Percentiles rank a stretch among this genome's conserved stretches.
phyloP scores from a whole-genome alignment of 1,140 invertebrate species.

The Drosophila seguyi region DNA sequence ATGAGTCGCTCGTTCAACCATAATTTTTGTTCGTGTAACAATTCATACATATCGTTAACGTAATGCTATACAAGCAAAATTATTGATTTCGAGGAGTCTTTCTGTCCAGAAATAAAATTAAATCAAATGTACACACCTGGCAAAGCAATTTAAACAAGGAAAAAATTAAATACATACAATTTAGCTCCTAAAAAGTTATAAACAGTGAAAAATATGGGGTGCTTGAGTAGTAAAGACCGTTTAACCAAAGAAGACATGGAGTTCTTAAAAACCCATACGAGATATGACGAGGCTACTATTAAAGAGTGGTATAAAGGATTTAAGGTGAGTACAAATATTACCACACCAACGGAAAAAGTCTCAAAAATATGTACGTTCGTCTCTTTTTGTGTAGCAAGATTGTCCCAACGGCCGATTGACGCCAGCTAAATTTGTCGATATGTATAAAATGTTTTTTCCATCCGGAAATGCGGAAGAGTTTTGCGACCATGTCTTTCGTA shows the following conservation, averaged over 20 bases:
- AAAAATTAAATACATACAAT: slow-evolving; percentile 57
- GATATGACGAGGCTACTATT: slow-evolving; percentile 98
- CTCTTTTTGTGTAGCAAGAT: slow-evolving; percentile 93
- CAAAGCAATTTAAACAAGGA: slow-evolving; percentile 49
- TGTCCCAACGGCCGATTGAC: slow-evolving; percentile 99
- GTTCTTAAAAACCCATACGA: slow-evolving; percentile 96
- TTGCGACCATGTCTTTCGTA: slow-evolving; percentile 99
- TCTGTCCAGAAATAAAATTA: slow-evolving; percentile 48
- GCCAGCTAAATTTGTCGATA: slow-evolving; percentile 99
- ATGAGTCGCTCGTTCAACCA: slow-evolving; percentile 44
- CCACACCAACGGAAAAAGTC: slow-evolving; percentile 19
- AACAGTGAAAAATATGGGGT: slow-evolving; percentile 90
- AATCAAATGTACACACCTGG: slow-evolving; percentile 59
- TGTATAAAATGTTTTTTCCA: slow-evolving; percentile 99
- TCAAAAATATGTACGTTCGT: slow-evolving; percentile 36
- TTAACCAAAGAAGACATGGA: slow-evolving; percentile 98
- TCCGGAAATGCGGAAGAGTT: slow-evolving; percentile 99
- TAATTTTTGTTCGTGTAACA: slow-evolving; percentile 51
- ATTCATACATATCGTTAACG: slow-evolving; percentile 74
- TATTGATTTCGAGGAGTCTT: slow-evolving; percentile 63
- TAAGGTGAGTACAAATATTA: slow-evolving; percentile 89
- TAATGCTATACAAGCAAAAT: slow-evolving; percentile 70
- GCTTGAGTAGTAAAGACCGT: slow-evolving; percentile 97
- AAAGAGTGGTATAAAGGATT: slow-evolving; percentile 99
- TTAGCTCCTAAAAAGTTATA: slow-evolving; percentile 61